Evolutionary conservation across 1,140 invertebrate genomes (phyloP), one percentile per base, ranked within the genome.

Genomic region (Caenorhabditis elegans): DNA sequence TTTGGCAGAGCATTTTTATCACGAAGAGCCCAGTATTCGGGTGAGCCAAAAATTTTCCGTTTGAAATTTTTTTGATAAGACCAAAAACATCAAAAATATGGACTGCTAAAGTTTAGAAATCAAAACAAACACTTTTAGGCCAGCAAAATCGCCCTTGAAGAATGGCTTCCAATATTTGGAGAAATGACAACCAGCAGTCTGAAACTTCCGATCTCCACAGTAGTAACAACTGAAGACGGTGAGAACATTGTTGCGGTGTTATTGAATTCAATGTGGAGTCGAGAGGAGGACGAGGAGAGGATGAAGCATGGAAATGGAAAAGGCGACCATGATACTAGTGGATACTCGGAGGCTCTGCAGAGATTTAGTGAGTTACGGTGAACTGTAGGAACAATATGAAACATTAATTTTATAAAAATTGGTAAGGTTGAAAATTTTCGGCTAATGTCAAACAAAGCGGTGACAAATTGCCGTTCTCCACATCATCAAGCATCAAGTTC

Each of bases 341-440:
- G 31, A 34, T 70, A 19, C 3, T 39, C 60, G 19, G 60, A 70
- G 5, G 22, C 34, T 22, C 36, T 70, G 60, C 34, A 39, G 8
- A 70, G 34, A 31, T 70, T 22, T 70, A 39, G 60, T 70, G 60
- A 70, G 60, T 36, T 60, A 34, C n/a, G n/a, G n/a, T n/a, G n/a
- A n/a, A n/a, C n/a, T n/a, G n/a, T n/a, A n/a, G n/a, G n/a, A n/a
- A n/a, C n/a, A n/a, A n/a, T n/a, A n/a, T n/a, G n/a, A n/a, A n/a
- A n/a, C n/a, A n/a, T n/a, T n/a, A n/a, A n/a, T n/a, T n/a, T n/a
- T n/a, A n/a, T n/a, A n/a, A n/a, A n/a, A n/a, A n/a, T n/a, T n/a
- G n/a, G n/a, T n/a, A n/a, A n/a, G n/a, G n/a, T n/a, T n/a, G n/a
- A n/a, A n/a, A n/a, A n/a, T n/a, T n/a, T n/a, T n/a, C n/a, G n/a